phyloP scores from a whole-genome alignment of 1,140 invertebrate genomes.

The Magallana gigas region DNA sequence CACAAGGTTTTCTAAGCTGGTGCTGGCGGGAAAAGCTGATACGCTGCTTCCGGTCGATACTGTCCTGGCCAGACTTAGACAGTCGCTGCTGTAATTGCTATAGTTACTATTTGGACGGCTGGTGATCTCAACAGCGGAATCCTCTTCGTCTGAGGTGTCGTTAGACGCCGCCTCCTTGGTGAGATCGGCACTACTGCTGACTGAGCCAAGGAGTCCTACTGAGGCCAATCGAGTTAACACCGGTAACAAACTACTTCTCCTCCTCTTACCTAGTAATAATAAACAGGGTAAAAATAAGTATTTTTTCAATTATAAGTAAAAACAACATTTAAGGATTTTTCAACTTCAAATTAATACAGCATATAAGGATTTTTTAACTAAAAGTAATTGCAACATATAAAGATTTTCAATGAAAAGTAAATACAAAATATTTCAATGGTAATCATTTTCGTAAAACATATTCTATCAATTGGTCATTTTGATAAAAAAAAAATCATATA shows the following conservation, averaged over 20 bases:
- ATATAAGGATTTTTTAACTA: too few species aligned
- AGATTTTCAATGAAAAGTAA: too few species aligned
- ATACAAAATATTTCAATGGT: too few species aligned
- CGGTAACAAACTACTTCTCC: slow-evolving; percentile 64
- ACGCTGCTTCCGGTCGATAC: slow-evolving; percentile 60
- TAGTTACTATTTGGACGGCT: slow-evolving; percentile 57
- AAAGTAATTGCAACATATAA: too few species aligned
- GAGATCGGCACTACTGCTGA: slow-evolving; percentile 64
- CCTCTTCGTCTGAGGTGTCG: slow-evolving; percentile 68
- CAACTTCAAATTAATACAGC: too few species aligned
- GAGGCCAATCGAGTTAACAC: slow-evolving; percentile 66
- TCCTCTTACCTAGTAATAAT: slow-evolving; percentile 51
- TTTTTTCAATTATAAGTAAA: too few species aligned
- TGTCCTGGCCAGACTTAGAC: slow-evolving; percentile 62
- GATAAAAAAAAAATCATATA: not conserved
- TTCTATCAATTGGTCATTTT: not conserved
- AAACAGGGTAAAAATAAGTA: too few species aligned
- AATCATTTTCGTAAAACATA: too few species aligned
- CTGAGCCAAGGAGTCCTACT: slow-evolving; percentile 61
- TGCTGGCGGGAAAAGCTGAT: slow-evolving; percentile 55
- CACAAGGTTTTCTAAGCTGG: slow-evolving; percentile 58
- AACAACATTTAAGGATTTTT: too few species aligned
- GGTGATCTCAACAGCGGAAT: slow-evolving; percentile 60
- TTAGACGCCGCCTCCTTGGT: slow-evolving; percentile 64
- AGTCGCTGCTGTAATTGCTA: slow-evolving; percentile 58